Conservation (phyloP, 2,797 vertebrate species). For the Spatula versicolor region DNA sequence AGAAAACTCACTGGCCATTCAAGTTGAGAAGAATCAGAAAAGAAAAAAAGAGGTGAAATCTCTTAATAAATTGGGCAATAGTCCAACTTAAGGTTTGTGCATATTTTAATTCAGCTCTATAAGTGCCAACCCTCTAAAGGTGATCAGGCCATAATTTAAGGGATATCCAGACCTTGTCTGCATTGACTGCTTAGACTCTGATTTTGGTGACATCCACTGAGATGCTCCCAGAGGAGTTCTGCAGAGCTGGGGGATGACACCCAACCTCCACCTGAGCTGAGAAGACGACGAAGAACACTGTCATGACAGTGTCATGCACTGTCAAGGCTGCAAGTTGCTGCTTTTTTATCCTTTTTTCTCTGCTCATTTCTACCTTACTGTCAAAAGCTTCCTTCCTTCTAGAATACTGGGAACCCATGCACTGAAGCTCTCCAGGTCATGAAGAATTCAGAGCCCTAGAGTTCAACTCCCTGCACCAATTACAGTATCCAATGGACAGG, state of each 20-base stretch:
- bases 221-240: not conserved
- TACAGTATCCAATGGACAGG: not conserved
- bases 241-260: accelerated
- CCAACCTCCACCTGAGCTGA: accelerated
- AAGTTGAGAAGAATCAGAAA: not conserved
- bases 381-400: not conserved
- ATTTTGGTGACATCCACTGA: not conserved
- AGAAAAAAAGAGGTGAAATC: not conserved
- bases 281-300: not conserved
- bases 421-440: not conserved
- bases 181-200: not conserved
- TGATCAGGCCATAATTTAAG: not conserved
- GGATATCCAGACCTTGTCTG: not conserved
- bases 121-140: not conserved
- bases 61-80: not conserved
- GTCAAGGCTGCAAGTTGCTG: not conserved
- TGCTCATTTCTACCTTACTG: not conserved
- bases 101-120: not conserved
- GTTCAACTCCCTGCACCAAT: not conserved
- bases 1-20: not conserved
- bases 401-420: not conserved
- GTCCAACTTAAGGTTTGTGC: not conserved
- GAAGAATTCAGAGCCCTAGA: not conserved
- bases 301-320: not conserved
- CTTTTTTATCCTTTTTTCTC: not conserved